Percentiles rank a stretch among this genome's conserved stretches.
phyloP scores from a whole-genome alignment of 2,888 invertebrate species.

The Ophonus ardosiacus region DNA sequence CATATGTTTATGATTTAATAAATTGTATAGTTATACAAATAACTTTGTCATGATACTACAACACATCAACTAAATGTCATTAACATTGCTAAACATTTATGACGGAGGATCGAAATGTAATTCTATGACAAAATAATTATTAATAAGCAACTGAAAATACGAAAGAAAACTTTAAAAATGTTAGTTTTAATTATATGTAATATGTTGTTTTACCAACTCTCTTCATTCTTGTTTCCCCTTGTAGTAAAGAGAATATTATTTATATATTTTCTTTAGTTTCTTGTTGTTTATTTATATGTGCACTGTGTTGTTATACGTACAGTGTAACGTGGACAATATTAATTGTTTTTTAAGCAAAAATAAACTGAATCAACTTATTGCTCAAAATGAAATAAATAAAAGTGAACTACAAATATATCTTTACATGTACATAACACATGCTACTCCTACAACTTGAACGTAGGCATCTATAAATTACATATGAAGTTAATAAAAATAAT shows the following conservation, averaged over 20 bases:
- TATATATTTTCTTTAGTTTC: not conserved
- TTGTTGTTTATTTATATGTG: not conserved
- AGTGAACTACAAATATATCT: constrained; percentile 52
- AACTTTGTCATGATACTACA: constrained; percentile 22
- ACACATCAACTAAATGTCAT: constrained; percentile 55
- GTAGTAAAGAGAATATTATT: not conserved
- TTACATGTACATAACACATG: constrained; percentile 61
- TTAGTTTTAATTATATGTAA: constrained; percentile 22
- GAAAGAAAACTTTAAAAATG: constrained; percentile 15
- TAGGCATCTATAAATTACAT: constrained; percentile 54
- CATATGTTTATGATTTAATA: constrained; percentile 19
- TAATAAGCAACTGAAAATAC: constrained; percentile 55
- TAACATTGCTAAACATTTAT: constrained; percentile 59
- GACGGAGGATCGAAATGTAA: constrained; percentile 58
- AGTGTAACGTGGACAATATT: not conserved
- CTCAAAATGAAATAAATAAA: constrained; percentile 34
- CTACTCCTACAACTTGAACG: constrained; percentile 51
- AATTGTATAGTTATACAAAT: constrained; percentile 15
- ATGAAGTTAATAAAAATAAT: constrained; percentile 44
- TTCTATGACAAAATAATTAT: constrained; percentile 54
- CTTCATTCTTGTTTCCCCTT: not conserved
- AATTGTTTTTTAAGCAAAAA: constrained; percentile 34
- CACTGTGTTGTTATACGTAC: not conserved
- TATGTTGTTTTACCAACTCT: constrained; percentile 8
- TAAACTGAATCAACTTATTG: constrained; percentile 21